These are phyloP conservation scores for Aspidapion aeneum DNA, from an alignment of 2,888 invertebrate genomes.

Conservation along the genomic window DNA sequence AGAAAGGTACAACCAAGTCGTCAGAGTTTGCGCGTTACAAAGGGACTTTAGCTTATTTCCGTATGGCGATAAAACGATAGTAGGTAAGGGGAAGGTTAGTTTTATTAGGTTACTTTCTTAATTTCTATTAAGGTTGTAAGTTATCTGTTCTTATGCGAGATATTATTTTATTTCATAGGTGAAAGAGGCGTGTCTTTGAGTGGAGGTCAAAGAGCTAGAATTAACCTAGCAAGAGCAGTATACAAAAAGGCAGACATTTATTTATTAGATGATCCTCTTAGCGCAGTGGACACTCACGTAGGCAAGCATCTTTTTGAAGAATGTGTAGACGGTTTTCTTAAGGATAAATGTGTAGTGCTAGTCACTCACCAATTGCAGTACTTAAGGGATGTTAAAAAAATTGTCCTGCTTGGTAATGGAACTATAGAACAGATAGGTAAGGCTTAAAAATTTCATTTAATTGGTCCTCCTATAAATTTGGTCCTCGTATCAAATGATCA, in stretches of 20 bases:
- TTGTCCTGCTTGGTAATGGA: slow-evolving; percentile 53
- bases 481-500: no score
- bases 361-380: slow-evolving; percentile 72
- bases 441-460: no score
- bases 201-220: slow-evolving; percentile 81
- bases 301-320: slow-evolving; percentile 82
- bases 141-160: no score
- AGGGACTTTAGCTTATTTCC: slow-evolving; percentile 69
- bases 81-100: slow-evolving; percentile 65
- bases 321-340: slow-evolving; percentile 61
- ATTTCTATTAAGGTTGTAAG: no score
- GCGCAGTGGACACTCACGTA: slow-evolving; percentile 86
- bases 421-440: slow-evolving; percentile 51
- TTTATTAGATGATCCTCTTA: slow-evolving; percentile 82
- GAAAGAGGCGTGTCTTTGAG: slow-evolving; percentile 68
- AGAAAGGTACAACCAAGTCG: slow-evolving; percentile 60
- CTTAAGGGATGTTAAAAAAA: slow-evolving; percentile 53
- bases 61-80: slow-evolving; percentile 73
- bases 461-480: no score
- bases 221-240: slow-evolving; percentile 79
- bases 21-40: slow-evolving; percentile 66
- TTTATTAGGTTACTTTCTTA: no score
- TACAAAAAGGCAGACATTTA: slow-evolving; percentile 82
- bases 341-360: slow-evolving; percentile 64
- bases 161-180: no score